These are phyloP conservation scores for Hozukius guyotensis DNA, from an alignment of 2,797 vertebrate species.

Conservation along the genomic window DNA sequence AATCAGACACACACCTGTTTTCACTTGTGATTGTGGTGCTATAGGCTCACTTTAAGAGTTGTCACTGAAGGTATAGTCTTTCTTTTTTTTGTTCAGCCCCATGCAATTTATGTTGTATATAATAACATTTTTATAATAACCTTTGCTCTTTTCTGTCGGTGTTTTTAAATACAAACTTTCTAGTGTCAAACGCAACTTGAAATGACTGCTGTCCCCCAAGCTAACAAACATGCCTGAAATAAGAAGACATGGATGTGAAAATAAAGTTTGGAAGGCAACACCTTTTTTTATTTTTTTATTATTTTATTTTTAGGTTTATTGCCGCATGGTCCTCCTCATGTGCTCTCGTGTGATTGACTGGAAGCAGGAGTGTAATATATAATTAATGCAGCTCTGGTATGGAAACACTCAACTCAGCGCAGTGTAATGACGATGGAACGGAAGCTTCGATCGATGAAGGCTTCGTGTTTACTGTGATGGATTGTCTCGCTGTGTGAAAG, in stretches of 20 bases:
- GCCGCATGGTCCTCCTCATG: fast-evolving
- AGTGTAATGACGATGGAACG: neutral
- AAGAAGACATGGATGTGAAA: slow-evolving; percentile 9
- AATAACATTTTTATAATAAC: slow-evolving; percentile 41
- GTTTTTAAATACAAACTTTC: slow-evolving; percentile 32
- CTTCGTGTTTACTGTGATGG: slow-evolving; percentile 7
- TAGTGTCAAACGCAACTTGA: slow-evolving; percentile 19
- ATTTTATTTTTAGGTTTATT: neutral
- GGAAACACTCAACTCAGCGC: slow-evolving; percentile 3
- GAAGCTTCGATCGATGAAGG: neutral
- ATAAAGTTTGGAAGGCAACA: neutral
- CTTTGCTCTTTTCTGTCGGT: slow-evolving; percentile 17
- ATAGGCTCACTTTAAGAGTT: slow-evolving; percentile 22
- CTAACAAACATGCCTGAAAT: slow-evolving; percentile 7
- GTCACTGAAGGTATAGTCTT: neutral
- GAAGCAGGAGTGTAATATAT: neutral
- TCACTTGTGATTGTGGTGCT: slow-evolving; percentile 49
- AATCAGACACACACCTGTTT: slow-evolving; percentile 6
- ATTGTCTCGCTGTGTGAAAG: neutral
- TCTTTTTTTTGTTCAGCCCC: slow-evolving; percentile 18
- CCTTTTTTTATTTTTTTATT: neutral
- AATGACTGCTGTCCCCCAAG: neutral
- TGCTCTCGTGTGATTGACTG: neutral
- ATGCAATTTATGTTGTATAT: slow-evolving; percentile 49
- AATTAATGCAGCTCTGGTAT: neutral